These are phyloP conservation scores for Xylota segnis DNA, from an alignment of 2,888 invertebrate genomes.

Conservation along the genomic window DNA sequence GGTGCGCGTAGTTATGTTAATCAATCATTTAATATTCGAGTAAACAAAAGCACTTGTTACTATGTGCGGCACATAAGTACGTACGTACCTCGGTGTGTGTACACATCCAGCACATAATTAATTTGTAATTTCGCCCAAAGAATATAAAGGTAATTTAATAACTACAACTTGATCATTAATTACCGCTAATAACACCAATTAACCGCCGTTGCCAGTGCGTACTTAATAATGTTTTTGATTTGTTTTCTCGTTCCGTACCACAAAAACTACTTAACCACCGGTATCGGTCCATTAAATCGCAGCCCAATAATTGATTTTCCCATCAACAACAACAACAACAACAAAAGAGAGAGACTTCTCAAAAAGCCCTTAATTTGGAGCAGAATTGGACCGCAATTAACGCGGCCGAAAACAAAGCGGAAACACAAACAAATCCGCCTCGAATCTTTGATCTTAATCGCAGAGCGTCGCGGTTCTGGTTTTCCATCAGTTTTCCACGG, in stretches of 20 bases:
- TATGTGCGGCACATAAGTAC: background rate
- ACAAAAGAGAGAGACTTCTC: background rate
- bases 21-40: constrained; percentile 71
- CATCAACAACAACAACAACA: no score
- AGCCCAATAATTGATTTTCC: constrained; percentile 60
- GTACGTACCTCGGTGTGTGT: background rate
- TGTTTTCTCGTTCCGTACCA: constrained; percentile 26
- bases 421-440: constrained; percentile 73
- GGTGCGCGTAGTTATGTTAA: constrained; percentile 43
- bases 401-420: constrained; percentile 47
- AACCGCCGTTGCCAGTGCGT: constrained; percentile 39
- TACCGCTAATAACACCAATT: constrained; percentile 70
- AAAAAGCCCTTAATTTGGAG: constrained; percentile 25
- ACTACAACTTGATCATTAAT: constrained; percentile 66
- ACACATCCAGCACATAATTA: constrained; percentile 38
- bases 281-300: constrained; percentile 55
- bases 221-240: constrained; percentile 45
- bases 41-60: constrained; percentile 51
- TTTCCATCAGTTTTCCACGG: constrained; percentile 35
- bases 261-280: constrained; percentile 43
- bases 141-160: constrained; percentile 64
- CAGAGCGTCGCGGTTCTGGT: background rate
- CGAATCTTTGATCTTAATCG: constrained; percentile 48
- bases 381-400: constrained; percentile 55
- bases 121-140: constrained; percentile 56